phyloP scores from a whole-genome alignment of 1,140 invertebrate species.

The Drosophila ambigua region DNA sequence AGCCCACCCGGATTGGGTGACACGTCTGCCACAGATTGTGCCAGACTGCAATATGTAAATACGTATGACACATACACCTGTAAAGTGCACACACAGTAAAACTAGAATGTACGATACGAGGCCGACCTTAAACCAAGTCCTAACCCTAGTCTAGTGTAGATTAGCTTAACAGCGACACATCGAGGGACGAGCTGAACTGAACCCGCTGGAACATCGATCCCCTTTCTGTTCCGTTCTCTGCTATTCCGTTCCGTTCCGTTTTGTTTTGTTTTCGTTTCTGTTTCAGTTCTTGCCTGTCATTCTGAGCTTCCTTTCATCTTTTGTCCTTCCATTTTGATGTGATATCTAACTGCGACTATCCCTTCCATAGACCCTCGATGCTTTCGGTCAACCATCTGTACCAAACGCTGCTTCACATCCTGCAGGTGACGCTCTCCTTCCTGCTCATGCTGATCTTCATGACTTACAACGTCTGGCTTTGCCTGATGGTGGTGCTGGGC shows the following conservation, averaged over 20 bases:
- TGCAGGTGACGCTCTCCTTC: conserved; percentile 96
- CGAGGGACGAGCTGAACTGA: background rate
- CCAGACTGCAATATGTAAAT: too few relatives aligned
- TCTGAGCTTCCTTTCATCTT: conserved; percentile 10
- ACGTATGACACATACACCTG: too few relatives aligned
- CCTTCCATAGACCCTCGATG: conserved; percentile 88
- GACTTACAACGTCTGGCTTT: conserved; percentile 98
- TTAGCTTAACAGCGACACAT: conserved; percentile 10
- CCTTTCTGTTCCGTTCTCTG: background rate
- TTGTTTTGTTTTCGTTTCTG: conserved; percentile 9
- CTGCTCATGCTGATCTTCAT: conserved; percentile 99
- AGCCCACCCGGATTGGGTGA: too few relatives aligned
- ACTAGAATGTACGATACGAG: too few relatives aligned
- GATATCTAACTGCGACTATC: background rate
- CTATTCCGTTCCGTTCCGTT: conserved; percentile 5
- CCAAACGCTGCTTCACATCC: conserved; percentile 94
- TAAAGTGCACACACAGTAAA: too few relatives aligned
- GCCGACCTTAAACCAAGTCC: too few relatives aligned
- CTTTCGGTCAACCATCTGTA: conserved; percentile 91
- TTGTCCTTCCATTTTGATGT: background rate
- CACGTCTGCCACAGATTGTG: too few relatives aligned
- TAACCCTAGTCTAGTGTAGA: conserved; percentile 11
- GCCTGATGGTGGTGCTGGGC: conserved; percentile 94
- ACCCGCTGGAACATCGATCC: background rate
- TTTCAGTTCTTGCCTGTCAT: conserved; percentile 4